Conservation (phyloP, 2,113 vertebrate species). For the Meleagris gallopavo region DNA sequence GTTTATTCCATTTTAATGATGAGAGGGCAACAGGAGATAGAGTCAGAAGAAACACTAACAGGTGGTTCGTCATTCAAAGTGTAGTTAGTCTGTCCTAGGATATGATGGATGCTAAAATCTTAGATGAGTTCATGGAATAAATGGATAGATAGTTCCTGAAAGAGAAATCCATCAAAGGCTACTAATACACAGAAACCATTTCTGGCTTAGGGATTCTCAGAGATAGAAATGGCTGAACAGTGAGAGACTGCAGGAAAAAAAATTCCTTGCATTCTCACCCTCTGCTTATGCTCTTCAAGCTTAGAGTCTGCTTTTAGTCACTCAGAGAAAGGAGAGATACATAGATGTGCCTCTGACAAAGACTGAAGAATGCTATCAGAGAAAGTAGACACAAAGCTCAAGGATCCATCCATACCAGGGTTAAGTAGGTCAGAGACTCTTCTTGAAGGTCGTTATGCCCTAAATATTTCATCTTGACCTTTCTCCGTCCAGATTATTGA, state of each 20-base stretch:
- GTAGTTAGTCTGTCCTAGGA: neutral
- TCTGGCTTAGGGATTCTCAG: neutral
- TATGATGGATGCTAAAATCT: slow-evolving; percentile 31
- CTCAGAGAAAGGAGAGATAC: neutral
- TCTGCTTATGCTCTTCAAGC: neutral
- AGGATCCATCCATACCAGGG: neutral
- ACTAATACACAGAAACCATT: neutral
- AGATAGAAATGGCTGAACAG: neutral
- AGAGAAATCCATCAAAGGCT: slow-evolving; percentile 16
- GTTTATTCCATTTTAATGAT: neutral
- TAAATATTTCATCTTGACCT: neutral
- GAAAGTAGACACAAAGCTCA: neutral
- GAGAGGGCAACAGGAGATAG: neutral
- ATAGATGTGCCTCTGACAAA: neutral
- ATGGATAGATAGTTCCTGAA: neutral
- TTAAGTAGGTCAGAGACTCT: neutral
- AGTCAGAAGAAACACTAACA: neutral
- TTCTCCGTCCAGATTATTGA: neutral
- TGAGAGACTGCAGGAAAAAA: neutral
- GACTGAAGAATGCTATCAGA: neutral
- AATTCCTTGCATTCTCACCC: neutral
- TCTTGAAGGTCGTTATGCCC: rapidly evolving
- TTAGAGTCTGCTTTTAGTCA: neutral
- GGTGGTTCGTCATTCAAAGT: neutral
- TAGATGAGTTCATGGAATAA: neutral